Evolutionary conservation across 2,888 invertebrate genomes (phyloP), one percentile per base, ranked within the genome.

Genomic region (Cantharis rufa): DNA sequence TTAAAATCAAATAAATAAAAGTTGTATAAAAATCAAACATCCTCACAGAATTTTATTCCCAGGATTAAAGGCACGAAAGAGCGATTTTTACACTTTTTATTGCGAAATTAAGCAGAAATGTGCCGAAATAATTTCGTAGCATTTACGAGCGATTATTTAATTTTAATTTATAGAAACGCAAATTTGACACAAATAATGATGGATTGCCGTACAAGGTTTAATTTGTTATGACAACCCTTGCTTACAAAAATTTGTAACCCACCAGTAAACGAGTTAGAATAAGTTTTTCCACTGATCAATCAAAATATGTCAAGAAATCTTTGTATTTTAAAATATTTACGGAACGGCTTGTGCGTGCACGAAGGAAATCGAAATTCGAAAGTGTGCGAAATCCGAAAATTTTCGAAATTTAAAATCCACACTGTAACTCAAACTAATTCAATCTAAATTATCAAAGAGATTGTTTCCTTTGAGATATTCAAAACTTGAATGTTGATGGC

Each of bases 151-250:
- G 24, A 2, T 66, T 66, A 66, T 10, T 66, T 9, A 66, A 66
- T 16, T 66, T 18, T 21, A 18, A 21, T 66, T 66, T 48, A 48
- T 48, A 48, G 48, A 66, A 21, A 21, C 64, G 64, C 24, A 66
- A 18, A 32, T 69, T 28, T 28, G 32, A 32, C 32, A 70, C 15
- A 64, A 70, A 75, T 75, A 78, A 61, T 78, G 78, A 78, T 78
- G 13, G 78, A 78, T 78, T 70, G 70, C 63, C 21, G 61, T 72
- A 71, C 62, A 71, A 74, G 72, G 27, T 62, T 62, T 72, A 77
- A 77, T 75, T 77, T 79, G 77, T 77, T 79, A 27, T 77, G 79
- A 79, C 79, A 79, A 79, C 79, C 79, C 79, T 79, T 79, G 71
- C 75, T 69, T 70, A 62, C 71, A 64, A 62, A 72, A 78, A 73